Evolutionary conservation across 1,140 invertebrate species (phyloP).

Genomic region (Drosophila tani): DNA sequence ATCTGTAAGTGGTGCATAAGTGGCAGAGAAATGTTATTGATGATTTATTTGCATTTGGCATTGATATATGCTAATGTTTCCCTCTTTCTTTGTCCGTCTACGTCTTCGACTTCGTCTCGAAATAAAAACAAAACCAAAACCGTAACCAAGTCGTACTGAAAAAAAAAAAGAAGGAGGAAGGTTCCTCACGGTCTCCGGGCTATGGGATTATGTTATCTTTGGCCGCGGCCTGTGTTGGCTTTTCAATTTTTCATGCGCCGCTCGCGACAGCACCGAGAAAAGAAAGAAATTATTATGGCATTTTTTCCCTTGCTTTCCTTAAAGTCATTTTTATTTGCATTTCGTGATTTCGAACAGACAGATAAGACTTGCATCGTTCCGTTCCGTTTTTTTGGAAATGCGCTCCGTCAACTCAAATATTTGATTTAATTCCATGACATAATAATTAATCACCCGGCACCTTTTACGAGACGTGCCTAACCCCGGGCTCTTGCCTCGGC

Average conservation of each 20-base stretch:
- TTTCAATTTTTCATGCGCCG: slow-evolving; percentile 74
- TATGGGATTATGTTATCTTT: slow-evolving; percentile 74
- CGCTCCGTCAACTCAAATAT: slow-evolving; percentile 75
- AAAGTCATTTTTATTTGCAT: slow-evolving; percentile 84
- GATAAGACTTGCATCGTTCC: slow-evolving; percentile 51
- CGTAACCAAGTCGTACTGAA: slow-evolving; percentile 9
- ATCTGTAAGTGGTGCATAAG: slow-evolving; percentile 84
- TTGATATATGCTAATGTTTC: slow-evolving; percentile 84
- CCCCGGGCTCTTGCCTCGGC: slow-evolving; percentile 28
- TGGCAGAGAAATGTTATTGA: slow-evolving; percentile 83
- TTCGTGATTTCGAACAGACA: slow-evolving; percentile 74
- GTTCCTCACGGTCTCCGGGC: slow-evolving; percentile 44
- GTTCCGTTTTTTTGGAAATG: neutral
- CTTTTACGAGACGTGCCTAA: slow-evolving; percentile 60
- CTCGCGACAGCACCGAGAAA: slow-evolving; percentile 19
- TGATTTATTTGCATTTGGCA: slow-evolving; percentile 85
- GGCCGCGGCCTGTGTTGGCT: slow-evolving; percentile 50
- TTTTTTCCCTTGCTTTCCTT: slow-evolving; percentile 41
- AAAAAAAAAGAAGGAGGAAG: slow-evolving; percentile 12
- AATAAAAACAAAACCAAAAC: slow-evolving; percentile 24
- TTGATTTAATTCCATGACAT: slow-evolving; percentile 84
- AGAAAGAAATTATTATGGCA: slow-evolving; percentile 74
- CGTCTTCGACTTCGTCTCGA: slow-evolving; percentile 4
- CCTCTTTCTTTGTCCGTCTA: slow-evolving; percentile 16
- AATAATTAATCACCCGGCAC: slow-evolving; percentile 81